Evolutionary conservation across 1,140 invertebrate genomes (phyloP).

Genomic region (Sogatella furcifera): DNA sequence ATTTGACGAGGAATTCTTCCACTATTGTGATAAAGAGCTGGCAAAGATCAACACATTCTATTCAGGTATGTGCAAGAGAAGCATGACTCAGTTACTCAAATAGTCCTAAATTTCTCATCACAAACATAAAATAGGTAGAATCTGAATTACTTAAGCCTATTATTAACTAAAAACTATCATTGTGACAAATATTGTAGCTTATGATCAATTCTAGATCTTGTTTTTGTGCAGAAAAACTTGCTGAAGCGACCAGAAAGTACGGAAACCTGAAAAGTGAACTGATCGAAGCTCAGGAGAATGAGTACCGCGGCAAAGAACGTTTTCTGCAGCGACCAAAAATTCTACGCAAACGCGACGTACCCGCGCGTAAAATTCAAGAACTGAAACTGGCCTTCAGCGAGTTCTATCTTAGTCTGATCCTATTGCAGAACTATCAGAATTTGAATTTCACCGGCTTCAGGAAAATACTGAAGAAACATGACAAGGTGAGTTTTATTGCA

Average conservation of each 20-base stretch:
- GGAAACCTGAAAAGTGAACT: slow-evolving; percentile 83
- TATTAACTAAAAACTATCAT: too few relatives aligned
- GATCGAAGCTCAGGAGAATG: slow-evolving; percentile 57
- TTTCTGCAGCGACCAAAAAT: slow-evolving; percentile 30
- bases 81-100: too few relatives aligned
- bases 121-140: too few relatives aligned
- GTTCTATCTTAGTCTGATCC: slow-evolving; percentile 94
- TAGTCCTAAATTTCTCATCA: too few relatives aligned
- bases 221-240: slow-evolving; percentile 75
- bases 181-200: too few relatives aligned
- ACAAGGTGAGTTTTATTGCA: slow-evolving; percentile 82
- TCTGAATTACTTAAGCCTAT: too few relatives aligned
- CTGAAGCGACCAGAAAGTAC: slow-evolving; percentile 91
- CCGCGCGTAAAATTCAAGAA: slow-evolving; percentile 77
- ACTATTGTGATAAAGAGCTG: slow-evolving; percentile 89
- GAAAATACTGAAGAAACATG: slow-evolving; percentile 99
- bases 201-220: not conserved
- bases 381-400: slow-evolving; percentile 97
- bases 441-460: slow-evolving; percentile 98
- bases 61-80: slow-evolving; percentile 50
- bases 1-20: slow-evolving; percentile 94
- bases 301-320: slow-evolving; percentile 41
- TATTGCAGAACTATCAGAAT: slow-evolving; percentile 85
- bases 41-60: slow-evolving; percentile 97
- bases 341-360: slow-evolving; percentile 38